Evolutionary conservation across 2,888 invertebrate species (phyloP), one percentile per base, ranked within the genome.

Genomic region (Thelaira solivaga): DNA sequence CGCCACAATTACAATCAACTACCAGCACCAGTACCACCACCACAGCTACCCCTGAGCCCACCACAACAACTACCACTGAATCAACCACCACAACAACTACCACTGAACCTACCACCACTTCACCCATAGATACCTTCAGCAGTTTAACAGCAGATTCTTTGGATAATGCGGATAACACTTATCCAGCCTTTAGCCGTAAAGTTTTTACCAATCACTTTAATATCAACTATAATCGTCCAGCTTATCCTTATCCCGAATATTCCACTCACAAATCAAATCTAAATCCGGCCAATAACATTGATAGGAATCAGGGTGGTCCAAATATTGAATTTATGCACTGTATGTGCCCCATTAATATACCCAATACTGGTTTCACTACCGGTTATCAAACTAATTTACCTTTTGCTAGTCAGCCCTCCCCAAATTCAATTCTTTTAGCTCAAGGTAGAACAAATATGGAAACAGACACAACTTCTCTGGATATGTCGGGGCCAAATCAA

Each of bases 221-320:
- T 34, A 80, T 83, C 13, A 86, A 84, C 34, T 84, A 83, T 67
- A 84, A 84, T 47, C 84, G 88, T 8, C 88, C 88, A 0, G 82
- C 83, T 41, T 88, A 88, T 80, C 88, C 88, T 4, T 88, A 87
- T 80, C 88, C 88, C 7, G 88, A 88, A 11, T 87, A 87, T 64
- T 84, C 86, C 1, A 71, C 82, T 24, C 82, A 84, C 49, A 87
- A 86, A 78, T 64, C 75, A 24, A 55, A 57, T n/a, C 20, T 49
- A 24, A 55, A 57, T n/a, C 20, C 55, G 11, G 16, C 18, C 0
- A 51, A 45, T 11, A 13, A 4, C 13, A 13, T 39, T 4, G 68
- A 73, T 4, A 65, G 55, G 7, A 51, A 20, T 11, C 24, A n/a
- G 20, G 5, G 16, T 2, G 7, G 65, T 1, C 1, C 76, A 1